Base-by-base conservation (phyloP, 2,797 vertebrate species). In the Bovichtus diacanthus region DNA sequence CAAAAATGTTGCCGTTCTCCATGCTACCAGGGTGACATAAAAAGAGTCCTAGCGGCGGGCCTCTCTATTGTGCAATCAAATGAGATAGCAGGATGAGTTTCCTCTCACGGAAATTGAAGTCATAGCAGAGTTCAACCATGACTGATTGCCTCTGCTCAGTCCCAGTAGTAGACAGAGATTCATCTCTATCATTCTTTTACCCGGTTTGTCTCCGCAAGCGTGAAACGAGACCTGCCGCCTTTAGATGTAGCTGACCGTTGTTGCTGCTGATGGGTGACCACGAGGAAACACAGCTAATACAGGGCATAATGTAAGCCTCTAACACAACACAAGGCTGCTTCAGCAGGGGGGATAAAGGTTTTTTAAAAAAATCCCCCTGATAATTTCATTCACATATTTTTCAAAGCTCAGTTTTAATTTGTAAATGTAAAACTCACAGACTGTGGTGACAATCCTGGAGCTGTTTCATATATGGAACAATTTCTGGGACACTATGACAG, bases 71-170 rank as follows among this genome's bases (percentile, higher is more conserved):
- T 89, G 81, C 74, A 84, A 80, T 87, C 75, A 86, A 88, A 91
- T 84, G 77, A 91, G 82, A 81, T 71, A 65, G 79, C 53, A 62
- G 72, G 83, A 88, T 85, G 84, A 63, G 72, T 78, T 88, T 89
- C 70, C 75, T 80, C 82, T 83, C 69, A 9, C 68, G 39, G 81
- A 84, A 90, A 90, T 84, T 90, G 81, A 88, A 91, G 87, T 91
- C 79, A 51, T 81, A 70, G 79, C 76, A 78, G 60, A 87, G 78
- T 82, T 91, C 78, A 90, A 70, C 78, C 80, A 85, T 91, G 83
- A 90, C 86, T 86, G 88, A 93, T 90, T 87, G 82, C 72, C 76
- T 92, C 74, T 82, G 83, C 82, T 87, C 47, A 5, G 70, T 74
- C 81, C 66, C 64, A 19, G 53, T 54, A 67, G 47, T 84, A 79